Base-by-base conservation (phyloP, 2,797 vertebrate genomes). In the Atherinosoma microstoma region DNA sequence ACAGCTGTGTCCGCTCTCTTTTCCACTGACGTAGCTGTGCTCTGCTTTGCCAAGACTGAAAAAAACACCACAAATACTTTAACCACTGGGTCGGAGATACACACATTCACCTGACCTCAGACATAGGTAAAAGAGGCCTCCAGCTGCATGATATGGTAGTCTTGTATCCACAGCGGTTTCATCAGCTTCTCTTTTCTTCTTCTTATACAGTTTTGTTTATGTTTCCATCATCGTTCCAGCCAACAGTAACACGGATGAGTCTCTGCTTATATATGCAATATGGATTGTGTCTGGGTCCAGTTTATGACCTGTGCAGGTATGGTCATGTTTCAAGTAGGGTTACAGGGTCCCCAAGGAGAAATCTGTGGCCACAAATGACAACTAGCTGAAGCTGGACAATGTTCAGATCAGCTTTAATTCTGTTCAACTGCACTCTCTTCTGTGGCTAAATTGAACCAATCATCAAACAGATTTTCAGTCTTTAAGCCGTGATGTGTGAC, bases 221-320 rank as follows among this genome's bases (percentile, higher is more conserved):
- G 51, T 47, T 32, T 45, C 27, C 54, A 24, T 51, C 27, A 29
- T 20, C 32, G 30, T 58, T 4, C 0, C 51, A 51, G 67, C 58
- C 54, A 71, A 51, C 3, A 35, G 36, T 42, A 70, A 66, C 53
- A 57, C 10, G 11, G 32, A 51, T 36, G 36, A 34, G 30, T 64
- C n/a, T 60, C 20, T 7, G 40, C 66, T 75, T 20, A 59, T 57
- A 75, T 73, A 61, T 76, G 42, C 53, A 69, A 24, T 15, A 20
- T 69, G 58, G 18, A 51, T 34, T 57, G 18, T 72, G 68, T 79
- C 67, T 83, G 69, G 60, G n/a, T 32, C 1, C 29, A 42, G 54
- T 67, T 82, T 42, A 84, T 76, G 67, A 70, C n/a, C 71, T 40
- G 75, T 77, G 66, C 27, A 27, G 42, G 62, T 68, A 61, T 64